These are phyloP conservation scores for Galendromus occidentalis DNA, from an alignment of 1,140 invertebrate genomes.

Conservation along the genomic window DNA sequence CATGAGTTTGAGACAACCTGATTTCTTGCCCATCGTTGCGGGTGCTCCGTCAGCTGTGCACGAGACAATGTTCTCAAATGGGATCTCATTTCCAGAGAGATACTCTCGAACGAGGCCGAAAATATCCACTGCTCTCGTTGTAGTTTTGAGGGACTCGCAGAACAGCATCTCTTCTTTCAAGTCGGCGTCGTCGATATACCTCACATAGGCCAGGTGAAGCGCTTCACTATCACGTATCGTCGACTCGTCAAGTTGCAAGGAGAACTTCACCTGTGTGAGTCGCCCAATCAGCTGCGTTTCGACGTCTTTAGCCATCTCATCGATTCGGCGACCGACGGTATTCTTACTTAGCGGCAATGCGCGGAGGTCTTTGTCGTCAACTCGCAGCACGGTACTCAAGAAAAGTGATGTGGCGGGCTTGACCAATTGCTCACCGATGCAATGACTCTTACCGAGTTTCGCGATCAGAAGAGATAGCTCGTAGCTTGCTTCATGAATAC, in stretches of 20 bases:
- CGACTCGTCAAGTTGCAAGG: conserved; percentile 21
- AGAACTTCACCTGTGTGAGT: conserved; percentile 19
- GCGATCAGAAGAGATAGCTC: too few species aligned
- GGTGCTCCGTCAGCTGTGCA: neutral
- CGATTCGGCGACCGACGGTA: conserved; percentile 16
- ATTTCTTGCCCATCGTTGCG: conserved; percentile 12
- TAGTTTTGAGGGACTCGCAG: conserved; percentile 20
- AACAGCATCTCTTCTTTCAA: conserved; percentile 17
- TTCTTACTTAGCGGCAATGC: conserved; percentile 21
- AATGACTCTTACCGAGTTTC: neutral
- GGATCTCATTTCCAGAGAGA: neutral
- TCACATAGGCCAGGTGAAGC: conserved; percentile 20
- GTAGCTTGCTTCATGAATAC: too few species aligned
- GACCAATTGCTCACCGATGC: conserved; percentile 16
- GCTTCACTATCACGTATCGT: conserved; percentile 17
- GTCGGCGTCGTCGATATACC: conserved; percentile 19
- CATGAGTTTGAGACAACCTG: conserved; percentile 13
- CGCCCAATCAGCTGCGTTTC: conserved; percentile 20
- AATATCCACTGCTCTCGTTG: conserved; percentile 20
- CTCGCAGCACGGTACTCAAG: conserved; percentile 21
- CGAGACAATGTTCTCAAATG: too few species aligned
- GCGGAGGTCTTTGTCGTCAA: conserved; percentile 15
- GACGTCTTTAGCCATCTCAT: conserved; percentile 20
- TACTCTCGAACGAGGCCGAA: conserved; percentile 9
- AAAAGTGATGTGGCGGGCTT: conserved; percentile 19